Evolutionary conservation across 2,888 invertebrate species (phyloP).

Genomic region (Cephonodes hylas): DNA sequence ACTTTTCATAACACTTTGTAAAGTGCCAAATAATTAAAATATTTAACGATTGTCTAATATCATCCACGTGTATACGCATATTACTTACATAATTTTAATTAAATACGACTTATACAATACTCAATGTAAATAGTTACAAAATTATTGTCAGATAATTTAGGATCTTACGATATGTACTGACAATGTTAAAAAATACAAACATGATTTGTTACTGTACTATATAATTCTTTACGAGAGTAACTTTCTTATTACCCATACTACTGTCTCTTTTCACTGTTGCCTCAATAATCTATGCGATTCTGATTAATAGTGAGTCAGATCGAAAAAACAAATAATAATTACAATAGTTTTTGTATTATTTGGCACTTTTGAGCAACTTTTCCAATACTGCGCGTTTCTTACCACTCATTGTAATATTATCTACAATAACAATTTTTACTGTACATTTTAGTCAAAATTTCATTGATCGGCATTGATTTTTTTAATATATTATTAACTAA

Average conservation of each 20-base stretch:
- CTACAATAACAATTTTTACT: neutral
- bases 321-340: no score
- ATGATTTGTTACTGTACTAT: neutral
- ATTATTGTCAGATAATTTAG: neutral
- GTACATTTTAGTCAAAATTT: neutral
- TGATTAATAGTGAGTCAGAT: neutral
- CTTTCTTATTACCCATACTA: neutral
- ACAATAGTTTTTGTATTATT: neutral
- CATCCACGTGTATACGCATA: constrained; percentile 3
- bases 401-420: neutral
- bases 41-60: constrained; percentile 20
- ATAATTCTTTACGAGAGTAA: neutral
- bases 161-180: neutral
- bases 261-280: neutral
- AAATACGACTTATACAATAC: neutral
- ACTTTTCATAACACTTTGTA: constrained; percentile 32
- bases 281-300: neutral
- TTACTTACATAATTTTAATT: neutral
- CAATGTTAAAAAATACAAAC: neutral
- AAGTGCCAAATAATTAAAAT: constrained; percentile 25
- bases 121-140: neutral
- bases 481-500: neutral
- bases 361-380: constrained; percentile 9
- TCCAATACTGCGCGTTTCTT: neutral
- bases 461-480: neutral